Evolutionary conservation across 2,888 invertebrate species (phyloP), one percentile per base, ranked within the genome.

Genomic region (Mimachlamys varia): DNA sequence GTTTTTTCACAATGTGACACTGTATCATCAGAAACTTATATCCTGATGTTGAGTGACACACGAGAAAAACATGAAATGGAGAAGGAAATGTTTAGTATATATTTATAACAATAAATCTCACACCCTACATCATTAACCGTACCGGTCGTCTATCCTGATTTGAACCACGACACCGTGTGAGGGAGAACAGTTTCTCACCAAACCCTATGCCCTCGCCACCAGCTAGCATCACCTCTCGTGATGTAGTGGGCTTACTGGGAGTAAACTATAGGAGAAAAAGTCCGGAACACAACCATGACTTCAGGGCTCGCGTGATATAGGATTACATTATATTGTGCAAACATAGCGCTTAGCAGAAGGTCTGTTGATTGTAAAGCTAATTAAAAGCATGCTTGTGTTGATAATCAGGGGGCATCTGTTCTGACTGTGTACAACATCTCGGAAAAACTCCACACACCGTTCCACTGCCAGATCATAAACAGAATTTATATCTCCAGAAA

Each of bases 251-350:
- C 76, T 76, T 76, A 33, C 27, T 13, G 27, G 76, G 22, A 76
- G 76, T 76, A 76, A 76, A 76, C 76, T 76, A 27, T 27, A 12
- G n/a, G 58, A 58, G 58, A 33, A 76, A 33, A 76, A 76, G 22
- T 33, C 15, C 76, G 7, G 22, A 27, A 33, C 76, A 33, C 33
- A 76, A 33, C 76, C 76, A 76, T 1, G 76, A 76, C 76, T 76
- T 76, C 33, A 33, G 76, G 76, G 76, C 33, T 76, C 13, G 76
- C 76, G 76, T 76, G 76, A 27, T 76, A 76, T 76, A 33, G 76
- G 76, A 76, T 76, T 76, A 76, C 76, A 76, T 76, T 76, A 76
- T 76, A 76, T 76, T 76, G 76, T 76, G 76, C 76, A 76, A 76
- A 76, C 76, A 76, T 76, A 76, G 76, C 76, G 76, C 76, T 76